Evolutionary conservation across 2,113 vertebrate species (phyloP).

Genomic region (Lethenteron camtschaticum): DNA sequence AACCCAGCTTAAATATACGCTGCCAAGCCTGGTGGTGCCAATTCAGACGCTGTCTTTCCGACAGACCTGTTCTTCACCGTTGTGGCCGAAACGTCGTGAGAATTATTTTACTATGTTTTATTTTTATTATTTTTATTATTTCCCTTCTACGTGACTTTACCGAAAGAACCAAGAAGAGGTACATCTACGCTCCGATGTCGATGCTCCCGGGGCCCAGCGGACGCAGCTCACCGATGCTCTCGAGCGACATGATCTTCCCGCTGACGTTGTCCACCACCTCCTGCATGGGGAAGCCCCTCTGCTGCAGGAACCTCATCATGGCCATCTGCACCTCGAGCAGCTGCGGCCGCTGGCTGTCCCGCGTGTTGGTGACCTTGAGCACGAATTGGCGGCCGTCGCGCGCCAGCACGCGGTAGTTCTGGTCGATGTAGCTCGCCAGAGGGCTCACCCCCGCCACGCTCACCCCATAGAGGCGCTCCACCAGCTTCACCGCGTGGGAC

Average conservation of each 20-base stretch:
- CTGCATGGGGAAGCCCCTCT: slow-evolving; percentile 41
- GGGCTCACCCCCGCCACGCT: slow-evolving; percentile 20
- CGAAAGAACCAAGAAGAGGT: too few relatives aligned
- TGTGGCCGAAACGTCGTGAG: too few relatives aligned
- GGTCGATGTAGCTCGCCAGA: slow-evolving; percentile 66
- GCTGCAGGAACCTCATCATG: slow-evolving; percentile 34
- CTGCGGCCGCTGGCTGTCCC: slow-evolving; percentile 25
- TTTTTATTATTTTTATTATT: too few relatives aligned
- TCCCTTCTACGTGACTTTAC: too few relatives aligned
- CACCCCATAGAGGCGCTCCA: slow-evolving; percentile 32
- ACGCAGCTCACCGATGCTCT: slow-evolving; percentile 33
- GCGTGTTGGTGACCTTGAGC: slow-evolving; percentile 50
- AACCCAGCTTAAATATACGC: too few relatives aligned
- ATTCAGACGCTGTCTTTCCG: too few relatives aligned
- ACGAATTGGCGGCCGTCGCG: slow-evolving; percentile 26
- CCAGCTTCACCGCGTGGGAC: slow-evolving; percentile 24
- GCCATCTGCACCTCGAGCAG: slow-evolving; percentile 37
- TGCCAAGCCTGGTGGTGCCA: too few relatives aligned
- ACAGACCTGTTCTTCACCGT: too few relatives aligned
- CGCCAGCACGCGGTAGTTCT: slow-evolving; percentile 41
- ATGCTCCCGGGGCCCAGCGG: too few relatives aligned
- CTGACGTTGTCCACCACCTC: slow-evolving; percentile 18
- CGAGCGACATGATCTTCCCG: slow-evolving; percentile 27
- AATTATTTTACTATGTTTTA: too few relatives aligned
- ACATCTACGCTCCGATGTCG: too few relatives aligned